These are phyloP conservation scores for Teleogryllus oceanicus DNA, from an alignment of 2,888 invertebrate species.

Conservation along the genomic window DNA sequence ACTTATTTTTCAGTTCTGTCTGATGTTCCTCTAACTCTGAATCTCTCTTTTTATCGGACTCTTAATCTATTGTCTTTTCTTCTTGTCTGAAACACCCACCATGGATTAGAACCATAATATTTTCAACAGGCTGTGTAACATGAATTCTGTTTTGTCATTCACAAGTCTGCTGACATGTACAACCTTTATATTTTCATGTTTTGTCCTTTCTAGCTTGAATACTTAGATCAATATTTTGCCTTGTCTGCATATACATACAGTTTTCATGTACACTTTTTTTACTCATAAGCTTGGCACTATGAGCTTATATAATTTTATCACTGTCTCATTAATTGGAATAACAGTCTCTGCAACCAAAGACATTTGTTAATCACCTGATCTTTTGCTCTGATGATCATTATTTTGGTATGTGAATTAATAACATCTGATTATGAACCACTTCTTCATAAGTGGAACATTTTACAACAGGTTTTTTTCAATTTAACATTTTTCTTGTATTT, in stretches of 20 bases:
- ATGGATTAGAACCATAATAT: constrained; percentile 18
- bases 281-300: not conserved
- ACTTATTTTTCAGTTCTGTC: constrained; percentile 5
- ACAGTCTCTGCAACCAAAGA: not conserved
- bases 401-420: too few species aligned
- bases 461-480: not conserved
- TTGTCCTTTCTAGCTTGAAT: not conserved
- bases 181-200: not conserved
- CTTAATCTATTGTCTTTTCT: constrained; percentile 1
- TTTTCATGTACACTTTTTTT: not conserved
- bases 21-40: not conserved
- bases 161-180: not conserved
- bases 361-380: too few species aligned
- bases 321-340: not conserved
- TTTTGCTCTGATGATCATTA: too few species aligned
- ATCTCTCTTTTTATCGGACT: not conserved
- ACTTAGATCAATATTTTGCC: not conserved
- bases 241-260: not conserved
- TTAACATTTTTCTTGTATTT: not conserved
- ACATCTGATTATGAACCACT: too few species aligned
- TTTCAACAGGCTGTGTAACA: not conserved
- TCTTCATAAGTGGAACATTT: not conserved
- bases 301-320: not conserved
- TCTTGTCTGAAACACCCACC: not conserved
- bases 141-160: constrained; percentile 10